A percentile compares a stretch with the other conserved stretches of the same genome.
phyloP scores from a whole-genome alignment of 2,113 vertebrate species.

The Emydura subglobosa region DNA sequence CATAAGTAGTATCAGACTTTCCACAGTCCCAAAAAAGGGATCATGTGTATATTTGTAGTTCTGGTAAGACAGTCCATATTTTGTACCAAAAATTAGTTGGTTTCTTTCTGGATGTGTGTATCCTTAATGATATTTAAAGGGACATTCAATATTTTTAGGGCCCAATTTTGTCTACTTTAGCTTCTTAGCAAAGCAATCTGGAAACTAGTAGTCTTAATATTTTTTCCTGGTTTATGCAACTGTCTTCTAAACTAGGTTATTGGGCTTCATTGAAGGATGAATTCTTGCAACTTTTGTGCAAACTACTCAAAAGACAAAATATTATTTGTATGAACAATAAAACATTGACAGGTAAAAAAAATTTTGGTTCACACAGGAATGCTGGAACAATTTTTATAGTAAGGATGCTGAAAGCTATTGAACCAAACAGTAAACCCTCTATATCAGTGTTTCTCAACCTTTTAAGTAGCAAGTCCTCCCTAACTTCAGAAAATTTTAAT shows the following conservation, averaged over 20 bases:
- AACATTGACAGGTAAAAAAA: not conserved
- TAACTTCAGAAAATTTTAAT: no score
- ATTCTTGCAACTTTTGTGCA: not conserved
- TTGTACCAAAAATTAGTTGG: not conserved
- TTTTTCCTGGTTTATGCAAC: not conserved
- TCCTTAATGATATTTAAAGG: not conserved
- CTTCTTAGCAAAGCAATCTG: not conserved
- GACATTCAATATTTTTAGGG: not conserved
- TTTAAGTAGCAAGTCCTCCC: no score
- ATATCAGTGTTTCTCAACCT: no score
- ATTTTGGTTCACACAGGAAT: not conserved
- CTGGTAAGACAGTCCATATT: not conserved
- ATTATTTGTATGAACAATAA: not conserved
- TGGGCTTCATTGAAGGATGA: not conserved
- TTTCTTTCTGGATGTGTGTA: not conserved
- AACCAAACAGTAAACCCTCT: no score
- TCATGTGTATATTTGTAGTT: not conserved
- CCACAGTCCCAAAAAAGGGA: not conserved
- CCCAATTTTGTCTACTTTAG: not conserved
- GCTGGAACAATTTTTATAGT: no score
- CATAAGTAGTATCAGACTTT: not conserved
- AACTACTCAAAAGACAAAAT: not conserved
- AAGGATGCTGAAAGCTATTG: no score
- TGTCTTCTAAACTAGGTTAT: not conserved
- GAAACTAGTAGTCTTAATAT: not conserved